Base-by-base conservation (phyloP, 2,888 invertebrate species). In the Drosophila multiciliata region DNA sequence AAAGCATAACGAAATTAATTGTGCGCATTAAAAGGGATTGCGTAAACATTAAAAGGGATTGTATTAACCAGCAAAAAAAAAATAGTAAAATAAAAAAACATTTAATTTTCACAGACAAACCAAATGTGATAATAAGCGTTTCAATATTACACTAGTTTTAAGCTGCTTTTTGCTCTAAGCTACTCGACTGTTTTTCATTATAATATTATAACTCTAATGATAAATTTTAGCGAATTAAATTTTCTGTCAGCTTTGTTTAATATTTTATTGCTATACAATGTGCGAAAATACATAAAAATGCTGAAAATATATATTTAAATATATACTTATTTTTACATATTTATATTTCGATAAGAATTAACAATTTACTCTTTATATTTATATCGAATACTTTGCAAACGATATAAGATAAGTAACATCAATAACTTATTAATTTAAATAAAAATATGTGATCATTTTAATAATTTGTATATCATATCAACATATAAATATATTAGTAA, bases 1-100 rank as follows among this genome's bases (percentile, higher is more conserved):
- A 86, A 86, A 88, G 90, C 85, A 87, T 78, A 82, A 77, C 82
- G 78, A 87, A 89, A 90, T 87, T 90, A 90, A 90, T 87, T 87
- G 90, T 75, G 80, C 84, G 87, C 75, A 87, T 87, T 87, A 87
- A 87, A 84, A 75, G 80, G 84, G 85, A 89, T 87, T 87, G 76
- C 64, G 77, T 67, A 66, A 75, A 79, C 80, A 89, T 89, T 83
- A 86, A 88, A 83, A 77, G 66, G 83, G 86, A 88, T 88, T 86
- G 69, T 59, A 48, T 32, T 5, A 11, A 36, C 3, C 15, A 17
- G 26, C 15, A 8, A 36, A 23, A 35, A 49, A 49, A 33, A 7
- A 32, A 32, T 23, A 38, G 23, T 38, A 26, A 38, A 17, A 33
- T 48, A 20, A 53, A n/a, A 59, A 62, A 50, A 48, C 65, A 82